Evolutionary conservation across 2,113 vertebrate genomes (phyloP).

Genomic region (Ascaphus truei): DNA sequence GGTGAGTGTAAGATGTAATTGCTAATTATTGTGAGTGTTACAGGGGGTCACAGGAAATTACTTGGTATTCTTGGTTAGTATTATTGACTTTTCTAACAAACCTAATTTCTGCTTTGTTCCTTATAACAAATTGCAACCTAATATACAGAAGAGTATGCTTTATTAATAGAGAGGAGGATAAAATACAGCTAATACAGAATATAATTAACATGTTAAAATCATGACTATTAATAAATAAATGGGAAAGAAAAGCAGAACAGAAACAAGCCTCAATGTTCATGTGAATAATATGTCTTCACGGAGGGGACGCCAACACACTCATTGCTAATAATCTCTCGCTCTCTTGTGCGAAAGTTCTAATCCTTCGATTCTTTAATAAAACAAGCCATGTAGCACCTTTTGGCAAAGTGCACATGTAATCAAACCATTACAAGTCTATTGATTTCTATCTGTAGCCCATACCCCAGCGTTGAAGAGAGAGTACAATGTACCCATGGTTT

Average conservation of each 20-base stretch:
- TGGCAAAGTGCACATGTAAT: too few species aligned
- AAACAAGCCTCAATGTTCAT: not conserved
- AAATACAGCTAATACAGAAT: too few species aligned
- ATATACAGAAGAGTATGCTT: not conserved
- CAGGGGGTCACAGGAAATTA: constrained; percentile 9
- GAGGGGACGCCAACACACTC: too few species aligned
- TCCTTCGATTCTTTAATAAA: too few species aligned
- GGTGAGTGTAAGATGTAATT: constrained; percentile 4
- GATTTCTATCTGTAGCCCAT: too few species aligned
- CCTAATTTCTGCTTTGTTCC: not conserved
- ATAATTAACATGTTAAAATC: not conserved
- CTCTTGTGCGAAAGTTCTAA: too few species aligned
- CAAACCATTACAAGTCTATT: too few species aligned
- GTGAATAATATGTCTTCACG: not conserved
- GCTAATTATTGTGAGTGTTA: constrained; percentile 21
- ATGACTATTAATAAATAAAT: not conserved
- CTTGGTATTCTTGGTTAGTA: not conserved
- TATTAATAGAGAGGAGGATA: not conserved
- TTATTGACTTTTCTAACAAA: constrained; percentile 10
- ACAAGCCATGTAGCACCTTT: too few species aligned
- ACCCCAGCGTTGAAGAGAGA: too few species aligned
- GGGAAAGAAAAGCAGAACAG: not conserved
- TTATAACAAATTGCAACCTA: not conserved
- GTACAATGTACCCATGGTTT: too few species aligned
- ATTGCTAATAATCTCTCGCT: too few species aligned